Evolutionary conservation across 2,113 vertebrate genomes (phyloP).

Genomic region (Gnathochromis pfefferi): DNA sequence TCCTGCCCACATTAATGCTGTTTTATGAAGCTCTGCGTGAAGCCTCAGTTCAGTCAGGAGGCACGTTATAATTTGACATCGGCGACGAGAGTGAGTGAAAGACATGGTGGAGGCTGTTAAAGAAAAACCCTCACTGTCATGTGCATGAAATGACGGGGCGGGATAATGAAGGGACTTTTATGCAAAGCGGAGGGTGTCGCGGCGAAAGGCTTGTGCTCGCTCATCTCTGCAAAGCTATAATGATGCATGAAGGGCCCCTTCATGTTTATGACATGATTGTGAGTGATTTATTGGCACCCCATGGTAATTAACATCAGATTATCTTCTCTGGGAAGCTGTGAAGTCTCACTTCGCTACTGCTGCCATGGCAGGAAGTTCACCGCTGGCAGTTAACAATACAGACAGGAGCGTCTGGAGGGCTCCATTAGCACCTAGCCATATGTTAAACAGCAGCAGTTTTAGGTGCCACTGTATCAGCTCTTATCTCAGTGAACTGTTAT

Average conservation of each 20-base stretch:
- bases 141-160: slow-evolving; percentile 11
- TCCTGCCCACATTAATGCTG: neutral
- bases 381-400: slow-evolving; percentile 16
- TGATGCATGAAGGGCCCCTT: slow-evolving; percentile 58
- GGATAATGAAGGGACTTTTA: slow-evolving; percentile 46
- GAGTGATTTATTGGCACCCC: slow-evolving; percentile 51
- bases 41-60: neutral
- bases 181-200: slow-evolving; percentile 28
- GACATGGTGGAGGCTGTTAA: neutral
- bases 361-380: slow-evolving; percentile 25
- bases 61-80: neutral
- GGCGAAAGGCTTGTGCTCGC: neutral
- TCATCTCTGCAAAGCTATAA: slow-evolving; percentile 36
- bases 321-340: slow-evolving; percentile 46
- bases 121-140: neutral
- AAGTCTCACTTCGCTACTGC: slow-evolving; percentile 14
- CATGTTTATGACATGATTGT: slow-evolving; percentile 51
- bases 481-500: neutral
- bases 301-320: slow-evolving; percentile 53
- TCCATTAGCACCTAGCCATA: slow-evolving; percentile 40
- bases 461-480: neutral
- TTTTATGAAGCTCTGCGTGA: neutral
- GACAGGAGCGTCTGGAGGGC: slow-evolving; percentile 23
- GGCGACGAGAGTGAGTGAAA: neutral
- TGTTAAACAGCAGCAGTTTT: slow-evolving; percentile 32